phyloP scores from a whole-genome alignment of 2,797 vertebrate genomes.

The Falco cherrug region DNA sequence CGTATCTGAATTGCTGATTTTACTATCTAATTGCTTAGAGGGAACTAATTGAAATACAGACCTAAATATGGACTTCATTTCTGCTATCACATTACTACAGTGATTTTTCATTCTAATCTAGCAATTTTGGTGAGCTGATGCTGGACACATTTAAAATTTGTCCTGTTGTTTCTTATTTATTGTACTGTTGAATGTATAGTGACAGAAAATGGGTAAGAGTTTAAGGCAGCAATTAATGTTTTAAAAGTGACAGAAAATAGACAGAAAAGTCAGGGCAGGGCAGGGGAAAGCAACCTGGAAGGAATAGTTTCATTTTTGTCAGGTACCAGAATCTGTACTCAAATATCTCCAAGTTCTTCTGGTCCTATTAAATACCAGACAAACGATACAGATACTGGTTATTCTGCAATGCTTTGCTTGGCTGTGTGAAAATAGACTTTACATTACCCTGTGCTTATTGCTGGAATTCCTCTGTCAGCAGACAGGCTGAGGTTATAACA shows the following conservation, averaged over 20 bases:
- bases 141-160: neutral
- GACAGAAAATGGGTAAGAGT: neutral
- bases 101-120: constrained; percentile 3
- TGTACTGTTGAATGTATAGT: neutral
- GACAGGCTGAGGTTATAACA: constrained; percentile 49
- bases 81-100: neutral
- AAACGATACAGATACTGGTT: neutral
- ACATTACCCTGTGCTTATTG: neutral
- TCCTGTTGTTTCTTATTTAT: neutral
- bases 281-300: neutral
- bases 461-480: constrained; percentile 39
- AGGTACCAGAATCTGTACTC: neutral
- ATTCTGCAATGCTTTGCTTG: neutral
- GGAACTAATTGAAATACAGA: constrained; percentile 5
- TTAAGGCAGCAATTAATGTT: neutral
- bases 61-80: neutral
- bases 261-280: neutral
- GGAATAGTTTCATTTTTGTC: neutral
- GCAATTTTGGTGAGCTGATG: neutral
- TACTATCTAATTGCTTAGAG: constrained; percentile 19
- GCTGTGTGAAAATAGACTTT: neutral
- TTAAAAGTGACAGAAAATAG: neutral
- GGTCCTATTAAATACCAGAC: neutral
- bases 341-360: constrained; percentile 3
- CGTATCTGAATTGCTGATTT: constrained; percentile 19